These are phyloP conservation scores for Nerophis lumbriciformis DNA, from an alignment of 2,113 vertebrate genomes.

Conservation along the genomic window DNA sequence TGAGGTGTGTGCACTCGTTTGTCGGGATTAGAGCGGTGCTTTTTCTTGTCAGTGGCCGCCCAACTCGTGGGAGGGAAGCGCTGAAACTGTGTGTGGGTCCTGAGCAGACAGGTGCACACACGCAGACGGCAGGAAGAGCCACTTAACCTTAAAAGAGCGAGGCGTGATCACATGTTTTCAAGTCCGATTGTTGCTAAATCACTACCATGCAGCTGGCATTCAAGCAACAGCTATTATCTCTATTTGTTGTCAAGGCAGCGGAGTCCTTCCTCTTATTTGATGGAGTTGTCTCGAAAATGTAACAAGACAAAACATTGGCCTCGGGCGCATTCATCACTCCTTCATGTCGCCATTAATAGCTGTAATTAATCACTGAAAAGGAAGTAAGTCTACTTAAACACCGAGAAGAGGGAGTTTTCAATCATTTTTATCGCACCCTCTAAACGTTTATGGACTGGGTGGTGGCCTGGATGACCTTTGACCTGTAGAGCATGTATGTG, in stretches of 20 bases:
- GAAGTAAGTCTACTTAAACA: neutral
- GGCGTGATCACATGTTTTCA: neutral
- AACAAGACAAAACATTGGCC: constrained; percentile 9
- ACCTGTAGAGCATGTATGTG: constrained; percentile 10
- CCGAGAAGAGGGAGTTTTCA: neutral
- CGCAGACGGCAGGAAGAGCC: neutral
- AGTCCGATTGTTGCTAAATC: neutral
- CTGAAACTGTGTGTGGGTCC: neutral
- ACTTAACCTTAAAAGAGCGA: neutral
- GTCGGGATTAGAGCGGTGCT: neutral
- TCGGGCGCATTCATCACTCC: neutral
- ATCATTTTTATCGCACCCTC: constrained; percentile 6
- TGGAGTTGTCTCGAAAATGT: constrained; percentile 31
- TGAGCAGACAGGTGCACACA: constrained; percentile 30
- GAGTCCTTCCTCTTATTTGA: neutral
- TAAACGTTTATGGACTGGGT: constrained; percentile 3
- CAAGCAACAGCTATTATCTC: constrained; percentile 1
- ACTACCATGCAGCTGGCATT: neutral
- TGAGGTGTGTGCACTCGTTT: constrained; percentile 13
- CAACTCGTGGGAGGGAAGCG: neutral
- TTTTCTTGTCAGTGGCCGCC: neutral
- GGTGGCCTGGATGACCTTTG: constrained; percentile 15
- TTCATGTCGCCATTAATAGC: neutral
- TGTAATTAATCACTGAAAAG: neutral
- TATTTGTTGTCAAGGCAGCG: constrained; percentile 12